A percentile compares a stretch with the other conserved stretches of the same genome.
phyloP scores from a whole-genome alignment of 2,113 vertebrate genomes.

The Eudyptes chrysolophus region DNA sequence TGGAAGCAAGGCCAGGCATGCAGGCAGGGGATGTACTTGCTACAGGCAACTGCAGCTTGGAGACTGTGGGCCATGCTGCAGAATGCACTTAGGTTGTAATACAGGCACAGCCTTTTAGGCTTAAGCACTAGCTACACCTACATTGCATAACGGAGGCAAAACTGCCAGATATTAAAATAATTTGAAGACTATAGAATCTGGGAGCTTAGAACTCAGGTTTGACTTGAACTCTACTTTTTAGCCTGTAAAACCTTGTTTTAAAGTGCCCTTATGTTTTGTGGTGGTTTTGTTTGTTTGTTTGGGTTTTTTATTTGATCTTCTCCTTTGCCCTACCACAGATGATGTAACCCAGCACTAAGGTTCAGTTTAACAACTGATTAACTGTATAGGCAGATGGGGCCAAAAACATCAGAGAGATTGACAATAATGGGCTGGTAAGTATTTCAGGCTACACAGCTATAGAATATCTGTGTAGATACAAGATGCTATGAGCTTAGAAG shows the following conservation, averaged over 20 bases:
- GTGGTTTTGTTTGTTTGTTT: rapidly evolving
- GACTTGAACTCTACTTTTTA: not conserved
- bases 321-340: not conserved
- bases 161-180: not conserved
- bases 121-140: not conserved
- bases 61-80: not conserved
- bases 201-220: not conserved
- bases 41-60: not conserved
- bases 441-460: not conserved
- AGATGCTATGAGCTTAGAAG: not conserved
- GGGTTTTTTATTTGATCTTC: not conserved
- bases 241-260: not conserved
- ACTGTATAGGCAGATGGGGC: not conserved
- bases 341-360: not conserved
- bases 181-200: not conserved
- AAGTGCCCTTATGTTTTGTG: not conserved
- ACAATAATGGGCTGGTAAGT: not conserved
- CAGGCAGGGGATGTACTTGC: not conserved
- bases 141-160: not conserved
- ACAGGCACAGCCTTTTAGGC: not conserved
- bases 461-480: not conserved
- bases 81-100: not conserved
- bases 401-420: not conserved
- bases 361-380: not conserved
- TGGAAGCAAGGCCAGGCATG: not conserved